Evolutionary conservation across 2,797 vertebrate species (phyloP), one percentile per base, ranked within the genome.

Genomic region (Vultur gryphus): DNA sequence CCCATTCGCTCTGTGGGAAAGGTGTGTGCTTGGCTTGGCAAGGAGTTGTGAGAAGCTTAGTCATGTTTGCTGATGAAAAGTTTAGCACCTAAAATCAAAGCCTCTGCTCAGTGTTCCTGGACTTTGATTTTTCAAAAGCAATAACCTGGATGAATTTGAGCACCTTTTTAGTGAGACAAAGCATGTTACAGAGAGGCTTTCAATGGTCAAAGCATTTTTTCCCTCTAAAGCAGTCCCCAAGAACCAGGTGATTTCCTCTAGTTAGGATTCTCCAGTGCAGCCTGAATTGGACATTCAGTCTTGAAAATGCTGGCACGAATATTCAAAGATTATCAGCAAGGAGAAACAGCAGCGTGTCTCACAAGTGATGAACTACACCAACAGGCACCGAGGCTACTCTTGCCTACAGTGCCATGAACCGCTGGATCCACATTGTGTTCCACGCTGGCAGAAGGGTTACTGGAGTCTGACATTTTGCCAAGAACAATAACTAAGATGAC

Each of bases 91-190:
- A 44, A 88, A 73, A 79, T 72, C 39, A 82, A 90, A 82, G 80
- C 12, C n/a, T 49, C 20, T 0, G 0, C 62, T 87, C 15, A 6
- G 35, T 23, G 7, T 61, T 84, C 33, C 19, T 33, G 49, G 48
- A 39, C 75, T 87, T 84, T 54, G 71, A 70, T 70, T 92, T 89
- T 93, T 84, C 79, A 46, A 49, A 62, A 57, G 17, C 28, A 78
- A 64, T 62, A 66, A 93, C 57, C 41, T 41, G 48, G 46, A 61
- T 29, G 7, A 83, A 62, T 76, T 37, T 57, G 39, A 82, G 62
- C 61, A 46, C 59, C 33, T 64, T 87, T 67, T 64, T 59, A 61
- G 24, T 76, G 69, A 83, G 26, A 37, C 35, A 61, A 48, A 77
- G 46, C 44, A 80, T 2, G 3, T 54, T 35, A 66, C 49, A 72